Evolutionary conservation across 2,113 vertebrate species (phyloP).

Genomic region (Lasiurus cinereus): DNA sequence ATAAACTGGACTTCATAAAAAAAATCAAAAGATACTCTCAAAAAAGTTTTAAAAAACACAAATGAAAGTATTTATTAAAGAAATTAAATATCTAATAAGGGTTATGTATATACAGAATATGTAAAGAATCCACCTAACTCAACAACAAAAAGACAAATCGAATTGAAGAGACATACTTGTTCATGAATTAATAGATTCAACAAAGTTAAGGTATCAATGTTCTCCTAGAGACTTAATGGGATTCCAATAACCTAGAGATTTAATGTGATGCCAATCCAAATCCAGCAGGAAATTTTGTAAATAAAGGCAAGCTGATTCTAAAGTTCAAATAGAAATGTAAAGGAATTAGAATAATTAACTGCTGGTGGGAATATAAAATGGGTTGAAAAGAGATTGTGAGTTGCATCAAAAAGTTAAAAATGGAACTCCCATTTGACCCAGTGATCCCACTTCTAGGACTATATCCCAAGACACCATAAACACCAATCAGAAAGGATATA

Average conservation of each 20-base stretch:
- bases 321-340: background rate
- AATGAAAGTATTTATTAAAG: background rate
- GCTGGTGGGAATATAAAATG: background rate
- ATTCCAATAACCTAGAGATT: background rate
- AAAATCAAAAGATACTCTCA: background rate
- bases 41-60: background rate
- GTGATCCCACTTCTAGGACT: too few species aligned
- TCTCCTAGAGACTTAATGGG: background rate
- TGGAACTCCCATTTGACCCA: background rate
- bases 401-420: background rate
- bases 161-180: background rate
- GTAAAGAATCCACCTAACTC: background rate
- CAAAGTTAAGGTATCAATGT: background rate
- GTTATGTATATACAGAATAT: background rate
- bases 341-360: background rate
- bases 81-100: background rate
- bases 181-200: background rate
- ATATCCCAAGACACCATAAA: too few species aligned
- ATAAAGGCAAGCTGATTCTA: background rate
- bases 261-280: background rate
- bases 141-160: background rate
- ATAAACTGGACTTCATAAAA: background rate
- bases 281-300: background rate
- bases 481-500: too few species aligned
- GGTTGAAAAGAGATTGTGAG: background rate